Evolutionary conservation across 2,888 invertebrate species (phyloP).

Genomic region (Epistrophella euchroma): DNA sequence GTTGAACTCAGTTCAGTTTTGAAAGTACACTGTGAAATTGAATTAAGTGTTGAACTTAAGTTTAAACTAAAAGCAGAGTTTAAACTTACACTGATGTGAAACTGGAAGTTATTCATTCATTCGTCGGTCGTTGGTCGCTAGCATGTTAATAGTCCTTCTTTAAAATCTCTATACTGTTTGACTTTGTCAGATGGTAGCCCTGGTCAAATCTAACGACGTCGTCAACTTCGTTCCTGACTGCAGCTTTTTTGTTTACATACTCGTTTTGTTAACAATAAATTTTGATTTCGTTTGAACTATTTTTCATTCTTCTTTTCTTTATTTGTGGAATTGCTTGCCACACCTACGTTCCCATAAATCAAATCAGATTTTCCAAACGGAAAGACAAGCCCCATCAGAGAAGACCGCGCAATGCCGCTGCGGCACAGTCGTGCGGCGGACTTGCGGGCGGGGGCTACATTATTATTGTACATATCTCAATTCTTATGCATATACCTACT

Average conservation of each 20-base stretch:
- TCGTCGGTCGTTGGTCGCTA: too few species aligned
- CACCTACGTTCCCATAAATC: constrained; percentile 70
- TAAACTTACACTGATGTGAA: too few species aligned
- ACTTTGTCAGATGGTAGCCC: background rate
- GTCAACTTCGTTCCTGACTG: constrained; percentile 49
- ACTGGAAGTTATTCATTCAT: too few species aligned
- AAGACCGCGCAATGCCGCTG: constrained; percentile 6
- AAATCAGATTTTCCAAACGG: constrained; percentile 67
- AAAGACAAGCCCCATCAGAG: constrained; percentile 54
- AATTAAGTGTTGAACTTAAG: too few species aligned
- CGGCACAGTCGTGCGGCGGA: background rate
- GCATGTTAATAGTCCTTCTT: too few species aligned
- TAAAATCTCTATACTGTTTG: background rate
- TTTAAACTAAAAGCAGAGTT: too few species aligned
- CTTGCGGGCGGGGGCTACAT: too few species aligned
- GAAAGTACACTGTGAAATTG: too few species aligned
- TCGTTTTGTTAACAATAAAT: constrained; percentile 47
- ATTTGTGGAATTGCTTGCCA: constrained; percentile 70
- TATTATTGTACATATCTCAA: constrained; percentile 20
- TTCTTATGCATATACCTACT: constrained; percentile 24
- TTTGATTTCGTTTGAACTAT: constrained; percentile 51
- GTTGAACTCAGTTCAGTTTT: too few species aligned
- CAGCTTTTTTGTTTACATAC: constrained; percentile 42
- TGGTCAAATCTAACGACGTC: background rate
- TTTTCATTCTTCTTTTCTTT: constrained; percentile 43